These are phyloP conservation scores for Pardalotus punctatus DNA, from an alignment of 2,113 vertebrate genomes.

Conservation along the genomic window DNA sequence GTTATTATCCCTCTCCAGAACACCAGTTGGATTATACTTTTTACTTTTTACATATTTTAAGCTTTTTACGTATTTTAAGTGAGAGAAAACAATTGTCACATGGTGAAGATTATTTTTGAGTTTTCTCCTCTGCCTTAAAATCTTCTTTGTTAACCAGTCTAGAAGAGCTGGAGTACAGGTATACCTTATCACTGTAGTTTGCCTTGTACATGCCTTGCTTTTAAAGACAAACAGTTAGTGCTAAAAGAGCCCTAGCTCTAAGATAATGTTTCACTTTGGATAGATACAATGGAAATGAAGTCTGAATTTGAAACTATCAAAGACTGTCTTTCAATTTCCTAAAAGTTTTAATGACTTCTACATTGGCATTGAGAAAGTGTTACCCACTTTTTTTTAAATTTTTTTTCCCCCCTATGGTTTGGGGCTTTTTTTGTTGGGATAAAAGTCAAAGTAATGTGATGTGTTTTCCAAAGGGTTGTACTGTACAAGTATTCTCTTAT, in stretches of 20 bases:
- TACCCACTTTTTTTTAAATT: not conserved
- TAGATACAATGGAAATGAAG: not conserved
- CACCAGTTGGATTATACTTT: not conserved
- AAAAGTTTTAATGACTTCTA: not conserved
- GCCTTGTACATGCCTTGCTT: not conserved
- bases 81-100: not conserved
- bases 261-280: not conserved
- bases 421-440: fast-evolving
- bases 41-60: not conserved
- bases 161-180: not conserved
- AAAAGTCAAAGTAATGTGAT: not conserved
- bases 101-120: not conserved
- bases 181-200: not conserved
- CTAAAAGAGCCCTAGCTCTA: not conserved
- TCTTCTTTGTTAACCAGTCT: not conserved
- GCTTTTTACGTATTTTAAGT: not conserved
- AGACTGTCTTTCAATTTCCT: not conserved
- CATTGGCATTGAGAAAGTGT: not conserved
- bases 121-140: not conserved
- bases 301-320: not conserved
- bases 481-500: not conserved
- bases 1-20: not conserved
- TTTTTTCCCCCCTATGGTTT: not conserved
- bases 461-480: not conserved
- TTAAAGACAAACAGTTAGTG: not conserved